Percentiles rank a stretch among this genome's conserved stretches.
phyloP scores from a whole-genome alignment of 2,888 invertebrate genomes.

The Latrodectus elegans region DNA sequence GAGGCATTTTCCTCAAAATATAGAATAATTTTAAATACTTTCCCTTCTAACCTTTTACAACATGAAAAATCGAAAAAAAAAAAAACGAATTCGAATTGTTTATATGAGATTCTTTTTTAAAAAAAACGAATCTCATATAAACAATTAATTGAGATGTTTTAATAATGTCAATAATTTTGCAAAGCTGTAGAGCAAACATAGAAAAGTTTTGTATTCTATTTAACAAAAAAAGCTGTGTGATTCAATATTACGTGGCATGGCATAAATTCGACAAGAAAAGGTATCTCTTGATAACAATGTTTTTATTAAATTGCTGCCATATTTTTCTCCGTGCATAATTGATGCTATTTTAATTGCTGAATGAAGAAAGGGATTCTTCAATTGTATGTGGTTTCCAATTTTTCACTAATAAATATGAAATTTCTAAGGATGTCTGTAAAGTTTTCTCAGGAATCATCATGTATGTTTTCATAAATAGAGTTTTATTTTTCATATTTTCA shows the following conservation, averaged over 20 bases:
- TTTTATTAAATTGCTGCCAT: conserved; percentile 30
- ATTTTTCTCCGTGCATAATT: conserved; percentile 35
- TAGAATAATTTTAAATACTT: conserved; percentile 4
- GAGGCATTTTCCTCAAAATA: conserved; percentile 31
- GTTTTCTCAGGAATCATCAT: conserved; percentile 9
- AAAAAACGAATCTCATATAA: conserved; percentile 18
- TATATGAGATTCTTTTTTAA: too few species aligned
- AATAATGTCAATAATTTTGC: conserved; percentile 15
- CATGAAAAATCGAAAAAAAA: too few species aligned
- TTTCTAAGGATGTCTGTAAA: conserved; percentile 8
- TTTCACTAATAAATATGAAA: too few species aligned
- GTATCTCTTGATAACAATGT: conserved; percentile 35
- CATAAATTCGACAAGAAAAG: conserved; percentile 15
- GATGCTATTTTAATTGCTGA: conserved; percentile 32
- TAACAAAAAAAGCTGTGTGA: conserved; percentile 1
- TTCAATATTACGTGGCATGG: conserved; percentile 12
- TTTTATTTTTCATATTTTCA: conserved; percentile 27
- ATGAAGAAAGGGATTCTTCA: not conserved
- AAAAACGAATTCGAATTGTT: too few species aligned
- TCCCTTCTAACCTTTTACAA: conserved; percentile 13
- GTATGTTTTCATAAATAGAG: conserved; percentile 13
- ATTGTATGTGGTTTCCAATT: too few species aligned
- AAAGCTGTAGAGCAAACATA: conserved; percentile 20
- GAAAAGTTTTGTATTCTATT: conserved; percentile 19
- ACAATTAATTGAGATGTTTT: conserved; percentile 5